phyloP scores from a whole-genome alignment of 2,888 invertebrate genomes.

The Sphinx pinastri region DNA sequence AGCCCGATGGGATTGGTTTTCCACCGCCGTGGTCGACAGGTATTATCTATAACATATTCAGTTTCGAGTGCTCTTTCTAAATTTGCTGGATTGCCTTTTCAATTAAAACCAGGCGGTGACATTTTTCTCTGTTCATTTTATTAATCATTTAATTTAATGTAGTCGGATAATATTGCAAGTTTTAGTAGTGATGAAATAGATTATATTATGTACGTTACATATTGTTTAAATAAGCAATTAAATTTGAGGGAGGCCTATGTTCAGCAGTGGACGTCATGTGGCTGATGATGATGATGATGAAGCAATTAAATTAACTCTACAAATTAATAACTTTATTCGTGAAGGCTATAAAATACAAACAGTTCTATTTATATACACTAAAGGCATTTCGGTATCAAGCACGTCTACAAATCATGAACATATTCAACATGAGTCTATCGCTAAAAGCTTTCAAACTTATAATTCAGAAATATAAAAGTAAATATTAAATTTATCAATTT shows the following conservation, averaged over 20 bases:
- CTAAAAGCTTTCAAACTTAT: constrained; percentile 4
- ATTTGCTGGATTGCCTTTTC: background rate
- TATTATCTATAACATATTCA: constrained; percentile 12
- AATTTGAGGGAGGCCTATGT: too few relatives aligned
- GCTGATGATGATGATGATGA: too few relatives aligned
- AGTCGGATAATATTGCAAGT: background rate
- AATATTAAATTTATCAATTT: constrained; percentile 19
- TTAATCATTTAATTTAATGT: background rate
- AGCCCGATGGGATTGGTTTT: constrained; percentile 18
- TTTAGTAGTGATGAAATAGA: too few relatives aligned
- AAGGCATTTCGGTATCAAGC: background rate
- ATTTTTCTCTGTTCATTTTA: background rate
- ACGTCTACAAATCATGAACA: background rate
- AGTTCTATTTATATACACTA: background rate
- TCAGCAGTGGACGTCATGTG: too few relatives aligned
- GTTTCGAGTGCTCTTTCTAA: background rate
- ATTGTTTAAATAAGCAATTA: too few relatives aligned
- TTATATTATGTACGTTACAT: too few relatives aligned
- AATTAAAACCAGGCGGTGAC: background rate
- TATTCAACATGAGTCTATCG: background rate
- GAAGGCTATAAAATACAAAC: background rate
- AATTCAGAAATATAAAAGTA: constrained; percentile 2
- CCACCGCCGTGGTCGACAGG: constrained; percentile 15
- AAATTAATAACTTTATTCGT: background rate
- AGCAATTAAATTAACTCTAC: background rate